Evolutionary conservation across 2,888 invertebrate species (phyloP).

Genomic region (Cenopis cana): DNA sequence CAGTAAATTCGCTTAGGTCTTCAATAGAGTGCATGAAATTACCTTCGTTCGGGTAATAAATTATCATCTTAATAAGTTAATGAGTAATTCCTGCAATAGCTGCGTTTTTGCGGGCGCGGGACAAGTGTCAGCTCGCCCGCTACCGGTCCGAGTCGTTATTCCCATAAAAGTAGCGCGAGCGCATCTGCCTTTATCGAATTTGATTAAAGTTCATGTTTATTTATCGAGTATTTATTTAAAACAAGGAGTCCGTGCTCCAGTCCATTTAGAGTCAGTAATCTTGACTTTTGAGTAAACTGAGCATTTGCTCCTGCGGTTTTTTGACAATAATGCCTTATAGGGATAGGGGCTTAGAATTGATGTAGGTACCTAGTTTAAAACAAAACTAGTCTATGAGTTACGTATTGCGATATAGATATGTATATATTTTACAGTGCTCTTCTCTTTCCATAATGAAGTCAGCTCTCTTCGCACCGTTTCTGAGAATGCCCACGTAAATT

Average conservation of each 20-base stretch:
- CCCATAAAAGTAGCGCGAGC: slow-evolving; percentile 71
- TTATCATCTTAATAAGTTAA: slow-evolving; percentile 84
- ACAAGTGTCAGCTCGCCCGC: slow-evolving; percentile 63
- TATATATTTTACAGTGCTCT: background rate
- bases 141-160: slow-evolving; percentile 73
- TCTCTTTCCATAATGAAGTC: slow-evolving; percentile 7
- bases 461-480: slow-evolving; percentile 19
- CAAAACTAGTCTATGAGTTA: slow-evolving; percentile 5
- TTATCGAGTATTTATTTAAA: slow-evolving; percentile 74
- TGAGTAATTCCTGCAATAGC: slow-evolving; percentile 79
- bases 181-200: slow-evolving; percentile 83
- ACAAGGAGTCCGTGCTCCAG: slow-evolving; percentile 58
- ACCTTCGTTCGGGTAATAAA: slow-evolving; percentile 74
- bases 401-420: slow-evolving; percentile 6
- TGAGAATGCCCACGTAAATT: slow-evolving; percentile 35
- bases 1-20: slow-evolving; percentile 56
- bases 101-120: slow-evolving; percentile 67
- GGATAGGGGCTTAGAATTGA: slow-evolving; percentile 2
- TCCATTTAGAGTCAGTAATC: slow-evolving; percentile 58
- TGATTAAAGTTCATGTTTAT: slow-evolving; percentile 84
- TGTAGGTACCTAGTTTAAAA: background rate
- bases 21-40: slow-evolving; percentile 72
- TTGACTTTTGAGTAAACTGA: slow-evolving; percentile 25
- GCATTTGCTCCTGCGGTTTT: slow-evolving; percentile 16
- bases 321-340: slow-evolving; percentile 27